Conservation (phyloP, 1,140 invertebrate species). For the Drosophila arizonae region DNA sequence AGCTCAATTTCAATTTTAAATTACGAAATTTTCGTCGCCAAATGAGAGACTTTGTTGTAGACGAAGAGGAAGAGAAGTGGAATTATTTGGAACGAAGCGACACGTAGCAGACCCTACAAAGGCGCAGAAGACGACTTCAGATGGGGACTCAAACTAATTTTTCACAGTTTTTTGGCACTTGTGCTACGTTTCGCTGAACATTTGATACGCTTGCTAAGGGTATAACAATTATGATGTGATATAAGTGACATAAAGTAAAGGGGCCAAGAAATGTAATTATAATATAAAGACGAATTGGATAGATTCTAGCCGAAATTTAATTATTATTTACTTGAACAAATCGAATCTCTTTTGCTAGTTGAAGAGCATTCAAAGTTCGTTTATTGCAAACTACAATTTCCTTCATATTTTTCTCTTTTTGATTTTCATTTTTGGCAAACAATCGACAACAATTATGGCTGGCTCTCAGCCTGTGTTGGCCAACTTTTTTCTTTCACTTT, state of each 20-base stretch:
- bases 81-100: conserved; percentile 6
- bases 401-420: conserved; percentile 3
- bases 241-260: not conserved
- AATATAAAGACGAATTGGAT: too few relatives aligned
- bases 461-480: conserved; percentile 18
- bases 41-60: not conserved
- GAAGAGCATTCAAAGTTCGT: not conserved
- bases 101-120: conserved; percentile 29
- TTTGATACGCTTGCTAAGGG: not conserved
- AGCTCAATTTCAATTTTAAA: conserved; percentile 43
- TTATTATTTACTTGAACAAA: too few relatives aligned
- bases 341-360: not conserved
- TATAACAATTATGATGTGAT: not conserved
- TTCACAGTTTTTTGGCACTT: conserved; percentile 13
- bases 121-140: conserved; percentile 4
- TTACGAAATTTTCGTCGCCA: conserved; percentile 23
- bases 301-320: too few relatives aligned
- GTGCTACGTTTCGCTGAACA: not conserved
- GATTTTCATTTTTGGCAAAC: conserved; percentile 63
- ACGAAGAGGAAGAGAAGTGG: not conserved
- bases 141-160: conserved; percentile 13
- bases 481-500: not conserved
- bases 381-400: not conserved
- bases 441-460: conserved; percentile 72
- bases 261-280: too few relatives aligned